Conservation (phyloP, 2,888 invertebrate genomes). For the Drosophila testacea region DNA sequence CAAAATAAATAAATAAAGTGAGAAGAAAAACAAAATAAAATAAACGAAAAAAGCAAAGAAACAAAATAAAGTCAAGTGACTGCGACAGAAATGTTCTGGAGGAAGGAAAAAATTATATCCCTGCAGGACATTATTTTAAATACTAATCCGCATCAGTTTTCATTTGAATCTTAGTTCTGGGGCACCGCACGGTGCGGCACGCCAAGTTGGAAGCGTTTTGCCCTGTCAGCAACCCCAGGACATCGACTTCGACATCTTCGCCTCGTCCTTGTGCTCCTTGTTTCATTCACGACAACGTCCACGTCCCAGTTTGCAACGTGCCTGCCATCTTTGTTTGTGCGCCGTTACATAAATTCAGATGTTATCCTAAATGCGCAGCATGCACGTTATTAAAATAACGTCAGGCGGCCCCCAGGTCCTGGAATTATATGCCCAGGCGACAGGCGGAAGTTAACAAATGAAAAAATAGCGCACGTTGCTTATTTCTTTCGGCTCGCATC, state of each 20-base stretch:
- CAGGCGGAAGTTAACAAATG: constrained; percentile 58
- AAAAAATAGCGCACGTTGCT: constrained; percentile 52
- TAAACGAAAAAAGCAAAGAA: constrained; percentile 24
- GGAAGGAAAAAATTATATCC: constrained; percentile 80
- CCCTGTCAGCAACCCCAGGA: constrained; percentile 63
- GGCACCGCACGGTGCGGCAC: constrained; percentile 19
- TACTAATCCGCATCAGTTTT: constrained; percentile 85
- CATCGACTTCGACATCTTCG: constrained; percentile 43
- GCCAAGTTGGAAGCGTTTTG: constrained; percentile 13
- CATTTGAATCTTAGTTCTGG: constrained; percentile 74
- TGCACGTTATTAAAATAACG: constrained; percentile 80
- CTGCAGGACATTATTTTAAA: constrained; percentile 85
- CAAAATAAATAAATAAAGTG: constrained; percentile 72
- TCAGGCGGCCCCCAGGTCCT: constrained; percentile 43
- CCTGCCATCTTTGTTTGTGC: constrained; percentile 74
- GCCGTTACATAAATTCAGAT: constrained; percentile 82
- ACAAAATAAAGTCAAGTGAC: constrained; percentile 54
- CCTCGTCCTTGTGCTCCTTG: constrained; percentile 16
- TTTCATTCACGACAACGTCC: constrained; percentile 20
- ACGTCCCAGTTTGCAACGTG: constrained; percentile 57
- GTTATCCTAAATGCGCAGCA: constrained; percentile 81
- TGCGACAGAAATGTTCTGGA: constrained; percentile 53
- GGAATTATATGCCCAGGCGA: constrained; percentile 36
- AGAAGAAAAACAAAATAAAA: constrained; percentile 25
- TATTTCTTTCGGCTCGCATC: constrained; percentile 14